A percentile compares a stretch with the other conserved stretches of the same genome.
These are phyloP conservation scores for Sebastolobus alascanus DNA, from an alignment of 2,797 vertebrate genomes.

Conservation along the genomic window DNA sequence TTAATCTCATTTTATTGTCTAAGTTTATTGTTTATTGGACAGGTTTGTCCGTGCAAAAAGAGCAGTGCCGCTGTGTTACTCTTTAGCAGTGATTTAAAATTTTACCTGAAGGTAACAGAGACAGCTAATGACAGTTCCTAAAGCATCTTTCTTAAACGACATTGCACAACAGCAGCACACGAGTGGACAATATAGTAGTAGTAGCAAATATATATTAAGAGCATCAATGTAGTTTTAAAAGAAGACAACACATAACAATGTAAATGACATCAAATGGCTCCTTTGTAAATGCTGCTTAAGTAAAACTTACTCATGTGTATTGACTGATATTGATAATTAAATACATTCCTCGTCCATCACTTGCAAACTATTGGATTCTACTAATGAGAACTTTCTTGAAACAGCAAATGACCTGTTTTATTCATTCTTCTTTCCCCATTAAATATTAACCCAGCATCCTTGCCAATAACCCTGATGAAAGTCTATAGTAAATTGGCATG, in stretches of 20 bases:
- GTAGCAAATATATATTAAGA: not conserved
- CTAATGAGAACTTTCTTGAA: conserved; percentile 59
- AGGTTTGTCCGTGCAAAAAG: not conserved
- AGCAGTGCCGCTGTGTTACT: not conserved
- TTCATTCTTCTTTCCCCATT: conserved; percentile 37
- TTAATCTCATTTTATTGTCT: not conserved
- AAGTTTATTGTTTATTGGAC: not conserved
- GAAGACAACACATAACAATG: not conserved
- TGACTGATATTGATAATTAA: conserved; percentile 34
- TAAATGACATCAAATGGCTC: not conserved
- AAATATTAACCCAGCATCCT: conserved; percentile 65
- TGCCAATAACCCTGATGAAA: conserved; percentile 74
- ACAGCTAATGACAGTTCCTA: not conserved
- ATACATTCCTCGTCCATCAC: conserved; percentile 15
- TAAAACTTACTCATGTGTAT: not conserved
- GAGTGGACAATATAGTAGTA: not conserved
- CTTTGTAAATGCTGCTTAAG: too few relatives aligned
- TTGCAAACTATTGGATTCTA: conserved; percentile 46
- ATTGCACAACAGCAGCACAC: not conserved
- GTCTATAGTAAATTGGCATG: conserved; percentile 62
- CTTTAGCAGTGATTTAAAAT: not conserved
- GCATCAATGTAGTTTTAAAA: not conserved
- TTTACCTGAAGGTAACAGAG: not conserved
- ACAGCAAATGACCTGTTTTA: conserved; percentile 49
- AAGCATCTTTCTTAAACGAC: not conserved